These are phyloP conservation scores for Rhinogobio ventralis DNA, from an alignment of 2,797 vertebrate genomes.

Conservation along the genomic window DNA sequence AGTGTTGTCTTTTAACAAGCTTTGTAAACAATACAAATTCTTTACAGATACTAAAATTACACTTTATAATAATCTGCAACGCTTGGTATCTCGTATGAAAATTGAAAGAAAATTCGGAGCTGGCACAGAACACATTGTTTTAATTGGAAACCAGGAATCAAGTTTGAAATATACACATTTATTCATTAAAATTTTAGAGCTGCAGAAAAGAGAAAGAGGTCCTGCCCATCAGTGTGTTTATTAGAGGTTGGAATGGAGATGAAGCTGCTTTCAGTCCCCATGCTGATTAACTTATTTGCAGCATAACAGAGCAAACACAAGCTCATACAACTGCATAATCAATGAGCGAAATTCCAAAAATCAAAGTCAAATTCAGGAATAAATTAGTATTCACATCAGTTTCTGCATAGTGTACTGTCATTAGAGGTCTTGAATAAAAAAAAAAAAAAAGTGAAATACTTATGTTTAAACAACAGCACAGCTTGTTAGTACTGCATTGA, in stretches of 20 bases:
- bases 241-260: conserved; percentile 46
- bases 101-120: background rate
- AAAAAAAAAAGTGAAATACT: background rate
- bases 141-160: conserved; percentile 39
- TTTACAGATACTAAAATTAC: background rate
- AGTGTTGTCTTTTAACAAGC: conserved; percentile 17
- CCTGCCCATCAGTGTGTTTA: conserved; percentile 49
- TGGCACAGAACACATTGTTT: background rate
- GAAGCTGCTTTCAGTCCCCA: conserved; percentile 41
- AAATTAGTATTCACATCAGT: conserved; percentile 22
- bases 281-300: conserved; percentile 56
- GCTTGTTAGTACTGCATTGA: conserved; percentile 50
- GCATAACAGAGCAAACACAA: conserved; percentile 52
- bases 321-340: conserved; percentile 51
- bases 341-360: conserved; percentile 28
- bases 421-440: background rate
- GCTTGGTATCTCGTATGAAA: background rate
- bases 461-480: conserved; percentile 19
- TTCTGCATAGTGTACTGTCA: background rate
- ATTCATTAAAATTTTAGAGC: conserved; percentile 46
- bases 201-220: conserved; percentile 34
- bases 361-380: conserved; percentile 23
- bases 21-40: conserved; percentile 7
- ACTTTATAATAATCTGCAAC: background rate
- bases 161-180: conserved; percentile 22